A percentile compares a stretch with the other conserved stretches of the same genome.
Conservation (phyloP, 2,797 vertebrate species). For the Anisognathus igniventris region DNA sequence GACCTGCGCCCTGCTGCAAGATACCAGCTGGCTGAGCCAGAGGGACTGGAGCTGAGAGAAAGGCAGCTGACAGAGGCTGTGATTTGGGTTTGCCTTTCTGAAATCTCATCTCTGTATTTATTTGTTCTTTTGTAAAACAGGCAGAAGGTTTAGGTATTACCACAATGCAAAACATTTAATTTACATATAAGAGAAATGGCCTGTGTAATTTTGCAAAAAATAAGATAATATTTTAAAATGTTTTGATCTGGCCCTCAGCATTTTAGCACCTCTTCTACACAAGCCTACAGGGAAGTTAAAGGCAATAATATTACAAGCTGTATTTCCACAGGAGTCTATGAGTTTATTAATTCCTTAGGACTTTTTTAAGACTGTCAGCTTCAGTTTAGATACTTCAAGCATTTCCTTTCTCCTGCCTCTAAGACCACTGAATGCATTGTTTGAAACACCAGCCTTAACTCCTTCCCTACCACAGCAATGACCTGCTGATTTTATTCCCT, state of each 20-base stretch:
- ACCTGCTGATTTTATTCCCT: background rate
- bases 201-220: background rate
- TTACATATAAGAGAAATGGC: background rate
- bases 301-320: background rate
- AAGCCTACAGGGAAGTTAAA: background rate
- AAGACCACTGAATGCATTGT: background rate
- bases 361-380: background rate
- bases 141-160: background rate
- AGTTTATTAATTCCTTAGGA: background rate
- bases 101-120: background rate
- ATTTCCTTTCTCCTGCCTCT: background rate
- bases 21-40: background rate
- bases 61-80: background rate
- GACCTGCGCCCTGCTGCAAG: no score
- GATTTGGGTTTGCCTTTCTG: background rate
- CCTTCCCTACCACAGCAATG: background rate
- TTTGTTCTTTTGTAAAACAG: background rate
- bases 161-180: background rate
- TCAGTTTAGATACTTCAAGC: background rate
- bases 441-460: background rate
- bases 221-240: background rate
- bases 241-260: background rate
- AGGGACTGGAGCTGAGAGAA: background rate
- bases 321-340: background rate
- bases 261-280: background rate